Conservation (phyloP, 2,888 invertebrate species). For the Caenorhabditis sp. region DNA sequence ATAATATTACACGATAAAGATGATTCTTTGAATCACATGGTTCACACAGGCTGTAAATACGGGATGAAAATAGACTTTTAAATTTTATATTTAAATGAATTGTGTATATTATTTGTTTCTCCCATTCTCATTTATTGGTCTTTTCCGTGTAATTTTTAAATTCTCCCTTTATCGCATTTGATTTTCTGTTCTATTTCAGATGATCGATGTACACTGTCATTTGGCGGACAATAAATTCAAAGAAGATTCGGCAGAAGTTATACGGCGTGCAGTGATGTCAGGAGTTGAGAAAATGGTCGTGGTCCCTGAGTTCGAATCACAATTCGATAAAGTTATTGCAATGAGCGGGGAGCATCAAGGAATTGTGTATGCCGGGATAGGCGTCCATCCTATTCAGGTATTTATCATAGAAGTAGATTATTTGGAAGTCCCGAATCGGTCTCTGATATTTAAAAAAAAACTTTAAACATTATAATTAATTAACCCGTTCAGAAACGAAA, state of each 20-base stretch:
- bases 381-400: conserved; percentile 83
- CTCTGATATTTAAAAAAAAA: no score
- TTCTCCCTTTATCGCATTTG: neutral
- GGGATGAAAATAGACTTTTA: no score
- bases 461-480: no score
- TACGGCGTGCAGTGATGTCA: conserved; percentile 68
- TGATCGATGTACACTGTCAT: conserved; percentile 82
- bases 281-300: conserved; percentile 77
- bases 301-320: conserved; percentile 76
- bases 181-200: conserved; percentile 37
- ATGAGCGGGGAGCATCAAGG: conserved; percentile 70
- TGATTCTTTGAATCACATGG: no score
- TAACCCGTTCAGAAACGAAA: conserved; percentile 65
- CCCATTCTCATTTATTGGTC: neutral
- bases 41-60: no score
- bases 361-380: conserved; percentile 80
- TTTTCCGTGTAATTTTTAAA: neutral
- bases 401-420: no score
- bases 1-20: no score
- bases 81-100: no score
- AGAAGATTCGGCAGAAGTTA: conserved; percentile 74
- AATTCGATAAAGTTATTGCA: conserved; percentile 77
- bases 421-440: no score
- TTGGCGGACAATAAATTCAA: conserved; percentile 79
- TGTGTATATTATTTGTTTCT: no score